Evolutionary conservation across 2,113 vertebrate genomes (phyloP).

Genomic region (Centropus bengalensis): DNA sequence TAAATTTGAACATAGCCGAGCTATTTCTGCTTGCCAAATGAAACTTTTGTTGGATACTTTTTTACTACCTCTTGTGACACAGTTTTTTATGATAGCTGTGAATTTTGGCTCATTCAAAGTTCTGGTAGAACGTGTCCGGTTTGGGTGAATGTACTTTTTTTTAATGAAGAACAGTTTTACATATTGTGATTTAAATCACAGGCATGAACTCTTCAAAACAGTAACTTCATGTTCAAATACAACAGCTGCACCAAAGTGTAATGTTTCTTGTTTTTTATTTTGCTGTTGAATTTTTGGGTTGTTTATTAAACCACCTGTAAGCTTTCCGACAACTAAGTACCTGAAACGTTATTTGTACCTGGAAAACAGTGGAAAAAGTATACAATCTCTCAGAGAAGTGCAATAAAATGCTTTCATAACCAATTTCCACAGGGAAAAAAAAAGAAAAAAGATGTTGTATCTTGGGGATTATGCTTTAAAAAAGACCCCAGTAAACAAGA

Average conservation of each 20-base stretch:
- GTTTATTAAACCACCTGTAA: not conserved
- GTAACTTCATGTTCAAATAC: constrained; percentile 21
- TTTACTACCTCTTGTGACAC: not conserved
- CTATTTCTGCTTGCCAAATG: constrained; percentile 25
- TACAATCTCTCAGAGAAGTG: not conserved
- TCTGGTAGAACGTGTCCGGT: not conserved
- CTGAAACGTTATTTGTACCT: not conserved
- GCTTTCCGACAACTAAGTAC: not conserved
- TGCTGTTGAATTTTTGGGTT: not conserved
- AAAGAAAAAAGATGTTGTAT: not conserved
- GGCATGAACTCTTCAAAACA: constrained; percentile 4
- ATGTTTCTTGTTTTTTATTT: not conserved
- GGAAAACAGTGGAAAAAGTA: not conserved
- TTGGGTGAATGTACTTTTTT: not conserved
- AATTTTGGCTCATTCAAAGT: not conserved
- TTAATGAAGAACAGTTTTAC: not conserved
- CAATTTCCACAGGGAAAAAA: accelerated
- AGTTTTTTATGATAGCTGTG: constrained; percentile 11
- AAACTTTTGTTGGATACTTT: constrained; percentile 31
- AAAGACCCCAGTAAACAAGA: not conserved
- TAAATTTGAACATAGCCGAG: constrained; percentile 24
- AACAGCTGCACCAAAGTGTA: constrained; percentile 4
- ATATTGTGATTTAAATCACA: not conserved
- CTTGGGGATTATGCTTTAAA: not conserved
- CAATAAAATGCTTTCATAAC: not conserved